Base-by-base conservation (phyloP, 2,113 vertebrate genomes). In the Ariopsis seemanni region DNA sequence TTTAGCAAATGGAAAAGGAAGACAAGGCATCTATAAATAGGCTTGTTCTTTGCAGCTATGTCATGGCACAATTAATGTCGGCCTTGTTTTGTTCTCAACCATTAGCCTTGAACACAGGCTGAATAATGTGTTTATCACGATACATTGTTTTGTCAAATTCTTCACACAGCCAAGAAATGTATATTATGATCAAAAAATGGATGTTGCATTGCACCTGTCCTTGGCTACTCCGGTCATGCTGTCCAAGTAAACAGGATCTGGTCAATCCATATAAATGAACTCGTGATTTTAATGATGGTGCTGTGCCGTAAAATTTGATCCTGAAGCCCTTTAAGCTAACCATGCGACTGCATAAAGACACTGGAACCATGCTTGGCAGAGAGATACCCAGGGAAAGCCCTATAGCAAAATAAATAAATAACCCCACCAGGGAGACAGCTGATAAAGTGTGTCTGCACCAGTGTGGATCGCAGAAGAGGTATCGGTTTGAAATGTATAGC, bases 11-110 rank as follows among this genome's bases (percentile, higher is more conserved):
- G 55, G 90, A 90, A 90, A 81, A 77, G 30, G 74, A 85, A 90
- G 89, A 85, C 84, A 88, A 69, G 84, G 48, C 6, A 55, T 87
- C 89, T 91, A 90, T 91, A 90, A 93, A 93, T 93, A 93, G 90
- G 79, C 60, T 7, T 22, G 62, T 52, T 80, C 82, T 84, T 79
- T 53, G 91, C 79, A 88, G 82, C 82, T 81, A 25, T 89, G 88
- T 88, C 84, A 89, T 85, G 77, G 25, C 52, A 60, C 77, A 67
- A 84, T 84, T 84, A 69, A 85, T 89, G 74, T 89, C 83, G 65
- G 81, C 60, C 67, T 82, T 86, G 85, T 65, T 88, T 75, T 42
- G 48, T 84, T 22, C 58, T 85, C 57, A 65, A 25, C 62, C 85
- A 81, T 89, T 87, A 81, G 63, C 27, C 4, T 7, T 84, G 67